phyloP scores from a whole-genome alignment of 2,113 vertebrate genomes.

The Prietella phreatophila region DNA sequence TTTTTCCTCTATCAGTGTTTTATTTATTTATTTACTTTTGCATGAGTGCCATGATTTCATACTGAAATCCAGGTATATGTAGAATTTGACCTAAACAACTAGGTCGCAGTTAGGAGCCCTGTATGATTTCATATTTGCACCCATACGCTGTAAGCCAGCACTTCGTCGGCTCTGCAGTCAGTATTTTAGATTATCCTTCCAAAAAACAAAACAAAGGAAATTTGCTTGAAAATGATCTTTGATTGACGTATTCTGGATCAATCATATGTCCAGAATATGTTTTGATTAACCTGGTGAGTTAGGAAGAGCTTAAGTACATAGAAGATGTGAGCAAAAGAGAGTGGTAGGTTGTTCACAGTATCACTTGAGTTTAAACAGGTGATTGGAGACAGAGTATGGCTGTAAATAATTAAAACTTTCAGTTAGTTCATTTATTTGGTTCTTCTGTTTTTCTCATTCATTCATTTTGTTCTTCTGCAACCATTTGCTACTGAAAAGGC shows the following conservation, averaged over 20 bases:
- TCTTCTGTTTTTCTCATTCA: background rate
- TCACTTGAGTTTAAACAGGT: background rate
- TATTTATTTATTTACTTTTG: background rate
- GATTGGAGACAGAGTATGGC: too few relatives aligned
- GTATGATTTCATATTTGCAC: background rate
- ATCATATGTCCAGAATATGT: background rate
- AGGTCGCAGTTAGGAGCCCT: background rate
- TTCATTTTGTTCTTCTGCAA: background rate
- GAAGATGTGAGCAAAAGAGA: background rate
- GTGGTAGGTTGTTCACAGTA: background rate
- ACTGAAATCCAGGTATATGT: background rate
- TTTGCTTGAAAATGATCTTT: background rate
- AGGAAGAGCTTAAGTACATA: background rate
- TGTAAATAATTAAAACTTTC: background rate
- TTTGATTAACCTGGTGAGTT: background rate
- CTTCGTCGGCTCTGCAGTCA: background rate
- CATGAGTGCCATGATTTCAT: background rate
- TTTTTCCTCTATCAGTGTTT: background rate
- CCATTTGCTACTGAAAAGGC: background rate
- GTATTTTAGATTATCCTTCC: background rate
- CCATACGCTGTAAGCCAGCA: background rate
- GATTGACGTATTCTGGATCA: background rate
- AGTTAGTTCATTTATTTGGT: background rate
- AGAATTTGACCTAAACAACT: background rate
- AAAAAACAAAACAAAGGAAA: background rate